These are phyloP conservation scores for Drosophila pullipes DNA, from an alignment of 2,888 invertebrate genomes.

Conservation along the genomic window DNA sequence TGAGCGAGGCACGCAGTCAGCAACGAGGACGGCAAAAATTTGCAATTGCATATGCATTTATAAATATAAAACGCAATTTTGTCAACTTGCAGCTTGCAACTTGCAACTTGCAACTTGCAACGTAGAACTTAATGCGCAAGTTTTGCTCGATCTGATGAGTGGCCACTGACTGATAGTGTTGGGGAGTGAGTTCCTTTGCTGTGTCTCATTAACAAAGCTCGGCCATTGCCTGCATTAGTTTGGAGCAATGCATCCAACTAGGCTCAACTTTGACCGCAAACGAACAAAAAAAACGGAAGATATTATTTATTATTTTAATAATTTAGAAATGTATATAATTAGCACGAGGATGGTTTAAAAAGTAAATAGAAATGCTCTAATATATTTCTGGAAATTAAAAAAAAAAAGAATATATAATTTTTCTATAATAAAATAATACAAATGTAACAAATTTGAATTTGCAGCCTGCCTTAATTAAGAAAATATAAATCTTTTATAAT, in stretches of 20 bases:
- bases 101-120: slow-evolving; percentile 17
- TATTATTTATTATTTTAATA: background rate
- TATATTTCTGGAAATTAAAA: background rate
- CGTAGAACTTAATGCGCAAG: slow-evolving; percentile 32
- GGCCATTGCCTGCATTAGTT: slow-evolving; percentile 23
- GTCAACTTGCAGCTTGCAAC: slow-evolving; percentile 51
- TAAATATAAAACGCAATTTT: slow-evolving; percentile 74
- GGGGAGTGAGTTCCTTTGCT: background rate
- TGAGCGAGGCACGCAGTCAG: slow-evolving; percentile 59
- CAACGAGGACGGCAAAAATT: slow-evolving; percentile 42
- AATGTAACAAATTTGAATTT: background rate
- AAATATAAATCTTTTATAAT: no score
- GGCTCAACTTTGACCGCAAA: background rate
- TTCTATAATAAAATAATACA: background rate
- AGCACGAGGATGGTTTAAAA: background rate
- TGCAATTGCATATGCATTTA: slow-evolving; percentile 74
- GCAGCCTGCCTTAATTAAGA: background rate
- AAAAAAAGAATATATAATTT: background rate
- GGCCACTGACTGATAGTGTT: background rate
- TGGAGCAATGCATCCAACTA: slow-evolving; percentile 1
- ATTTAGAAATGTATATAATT: background rate
- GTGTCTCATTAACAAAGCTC: slow-evolving; percentile 39
- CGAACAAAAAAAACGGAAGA: background rate
- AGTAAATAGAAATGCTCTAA: background rate
- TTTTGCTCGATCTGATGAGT: slow-evolving; percentile 32